Evolutionary conservation across 2,113 vertebrate genomes (phyloP).

Genomic region (Poicephalus meyeri): DNA sequence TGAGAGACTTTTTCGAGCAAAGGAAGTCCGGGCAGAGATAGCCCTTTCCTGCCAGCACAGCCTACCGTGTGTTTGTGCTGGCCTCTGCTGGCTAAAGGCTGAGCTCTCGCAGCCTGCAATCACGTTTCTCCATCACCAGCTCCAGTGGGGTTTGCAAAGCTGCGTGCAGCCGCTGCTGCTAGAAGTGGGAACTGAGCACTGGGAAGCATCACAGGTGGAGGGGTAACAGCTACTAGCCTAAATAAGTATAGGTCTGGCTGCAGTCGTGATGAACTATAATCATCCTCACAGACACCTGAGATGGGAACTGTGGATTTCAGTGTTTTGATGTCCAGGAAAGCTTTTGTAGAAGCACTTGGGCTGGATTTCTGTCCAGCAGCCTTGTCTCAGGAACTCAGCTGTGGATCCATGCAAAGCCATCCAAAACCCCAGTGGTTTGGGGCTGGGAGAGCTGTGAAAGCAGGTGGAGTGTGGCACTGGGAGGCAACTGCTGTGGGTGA

Average conservation of each 20-base stretch:
- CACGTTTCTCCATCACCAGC: fast-evolving
- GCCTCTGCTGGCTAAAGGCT: constrained; percentile 42
- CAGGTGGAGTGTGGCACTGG: background rate
- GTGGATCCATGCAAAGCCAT: background rate
- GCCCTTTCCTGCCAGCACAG: background rate
- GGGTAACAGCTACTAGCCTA: background rate
- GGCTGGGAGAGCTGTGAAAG: background rate
- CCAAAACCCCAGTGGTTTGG: background rate
- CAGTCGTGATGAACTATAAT: background rate
- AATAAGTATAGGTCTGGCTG: background rate
- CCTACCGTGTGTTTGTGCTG: background rate
- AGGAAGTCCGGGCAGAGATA: background rate
- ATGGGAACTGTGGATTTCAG: background rate
- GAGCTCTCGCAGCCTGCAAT: background rate
- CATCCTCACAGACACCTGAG: background rate
- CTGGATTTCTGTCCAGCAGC: background rate
- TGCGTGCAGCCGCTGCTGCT: background rate
- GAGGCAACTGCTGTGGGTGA: background rate
- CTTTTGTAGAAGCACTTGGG: background rate
- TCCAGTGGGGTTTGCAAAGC: background rate
- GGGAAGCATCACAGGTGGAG: background rate
- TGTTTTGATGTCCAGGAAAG: background rate
- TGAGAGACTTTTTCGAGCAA: background rate
- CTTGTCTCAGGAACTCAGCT: background rate
- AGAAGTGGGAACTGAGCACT: background rate